Evolutionary conservation across 2,113 vertebrate species (phyloP), one percentile per base, ranked within the genome.

Genomic region (Platysteira castanea): DNA sequence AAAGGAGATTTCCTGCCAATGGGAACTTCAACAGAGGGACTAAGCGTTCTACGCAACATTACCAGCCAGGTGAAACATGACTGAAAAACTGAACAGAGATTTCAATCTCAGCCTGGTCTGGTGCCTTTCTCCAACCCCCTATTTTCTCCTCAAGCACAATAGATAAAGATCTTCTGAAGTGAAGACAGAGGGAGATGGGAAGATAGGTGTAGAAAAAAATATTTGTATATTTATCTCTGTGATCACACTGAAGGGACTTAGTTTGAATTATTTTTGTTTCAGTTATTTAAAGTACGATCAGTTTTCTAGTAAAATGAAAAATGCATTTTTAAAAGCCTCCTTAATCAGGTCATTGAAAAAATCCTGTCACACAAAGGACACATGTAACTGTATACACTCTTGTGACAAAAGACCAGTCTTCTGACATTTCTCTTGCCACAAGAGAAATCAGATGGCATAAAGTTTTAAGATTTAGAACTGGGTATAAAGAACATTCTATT

Each of bases 101-200:
- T 94, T 87, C 61, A 68, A 0, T 81, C 76, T 81, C 68, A 87
- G 39, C 12, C 30, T 75, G 35, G 19, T 71, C 54, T 91, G 26
- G 1, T 70, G 76, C n/a, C 50, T 88, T 70, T 74, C 27, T 68
- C 52, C 65, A 84, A 68, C 8, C 10, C 22, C 30, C 19, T 92
- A 37, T 74, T 90, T 93, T 81, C 60, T 92, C 65, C 74, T 70
- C 47, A 84, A 92, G 46, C 60, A 54, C 19, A 26, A 47, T 0
- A 92, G 76, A 90, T 90, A 92, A 94, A 83, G 75, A 77, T 86
- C 68, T 92, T 88, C 49, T 87, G 28, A 92, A 84, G 31, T 33
- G 35, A 95, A 59, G 39, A 63, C 33, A 78, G 90, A 69, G 3
- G 7, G 42, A 95, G 50, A 50, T 22, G 17, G 59, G 46, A 87